A percentile compares a stretch with the other conserved stretches of the same genome.
These are phyloP conservation scores for Dynastes hyllus DNA, from an alignment of 2,888 invertebrate species.

Conservation along the genomic window DNA sequence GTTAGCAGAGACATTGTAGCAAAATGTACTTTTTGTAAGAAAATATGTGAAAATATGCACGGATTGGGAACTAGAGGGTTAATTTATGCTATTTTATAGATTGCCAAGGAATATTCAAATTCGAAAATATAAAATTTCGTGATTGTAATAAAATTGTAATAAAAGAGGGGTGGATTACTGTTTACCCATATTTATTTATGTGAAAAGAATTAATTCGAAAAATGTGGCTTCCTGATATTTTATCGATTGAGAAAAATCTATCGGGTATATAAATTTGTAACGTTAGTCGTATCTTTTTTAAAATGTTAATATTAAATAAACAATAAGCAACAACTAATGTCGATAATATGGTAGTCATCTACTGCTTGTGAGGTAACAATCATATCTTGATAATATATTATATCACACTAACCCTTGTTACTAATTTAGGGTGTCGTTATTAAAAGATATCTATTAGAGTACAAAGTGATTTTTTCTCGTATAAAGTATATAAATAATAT, in stretches of 20 bases:
- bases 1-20: too few relatives aligned
- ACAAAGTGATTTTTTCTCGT: constrained; percentile 64
- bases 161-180: neutral
- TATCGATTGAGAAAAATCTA: constrained; percentile 52
- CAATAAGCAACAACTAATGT: constrained; percentile 60
- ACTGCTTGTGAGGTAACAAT: constrained; percentile 69
- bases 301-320: constrained; percentile 42
- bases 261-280: constrained; percentile 61
- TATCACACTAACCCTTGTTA: constrained; percentile 63
- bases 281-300: constrained; percentile 59
- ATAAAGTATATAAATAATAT: constrained; percentile 49
- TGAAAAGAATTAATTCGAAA: neutral
- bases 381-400: constrained; percentile 64
- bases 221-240: constrained; percentile 22
- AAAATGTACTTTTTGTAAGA: too few relatives aligned
- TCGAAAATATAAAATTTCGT: too few relatives aligned
- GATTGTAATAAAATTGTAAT: too few relatives aligned
- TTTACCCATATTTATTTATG: neutral
- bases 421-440: constrained; percentile 61
- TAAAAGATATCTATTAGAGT: constrained; percentile 64
- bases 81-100: too few relatives aligned
- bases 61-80: too few relatives aligned
- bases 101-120: too few relatives aligned
- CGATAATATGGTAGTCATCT: constrained; percentile 63
- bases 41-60: too few relatives aligned